phyloP scores from a whole-genome alignment of 2,888 invertebrate species.

The Ochropleura leucogaster region DNA sequence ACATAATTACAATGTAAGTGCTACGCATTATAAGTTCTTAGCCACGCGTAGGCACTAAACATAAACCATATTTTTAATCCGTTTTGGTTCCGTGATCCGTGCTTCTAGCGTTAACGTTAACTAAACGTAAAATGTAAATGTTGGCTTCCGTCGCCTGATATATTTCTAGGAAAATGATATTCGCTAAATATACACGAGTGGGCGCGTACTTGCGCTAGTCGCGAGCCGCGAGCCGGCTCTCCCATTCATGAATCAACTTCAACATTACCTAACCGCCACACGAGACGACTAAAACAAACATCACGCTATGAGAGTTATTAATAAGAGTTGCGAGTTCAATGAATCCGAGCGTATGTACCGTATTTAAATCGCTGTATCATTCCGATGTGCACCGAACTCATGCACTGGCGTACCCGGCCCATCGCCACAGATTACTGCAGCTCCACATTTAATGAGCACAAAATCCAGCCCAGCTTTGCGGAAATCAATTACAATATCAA shows the following conservation, averaged over 20 bases:
- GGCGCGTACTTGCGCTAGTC: conserved; percentile 78
- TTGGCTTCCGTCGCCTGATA: conserved; percentile 85
- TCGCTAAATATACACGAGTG: conserved; percentile 86
- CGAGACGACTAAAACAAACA: conserved; percentile 87
- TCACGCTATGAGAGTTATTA: conserved; percentile 86
- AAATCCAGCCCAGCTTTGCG: conserved; percentile 74
- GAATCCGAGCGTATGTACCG: conserved; percentile 80
- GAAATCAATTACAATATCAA: conserved; percentile 79
- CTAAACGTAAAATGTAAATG: conserved; percentile 78
- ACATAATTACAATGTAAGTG: conserved; percentile 22
- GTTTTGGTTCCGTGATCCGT: conserved; percentile 47
- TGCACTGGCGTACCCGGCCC: conserved; percentile 57
- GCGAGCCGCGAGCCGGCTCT: conserved; percentile 74
- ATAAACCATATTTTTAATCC: conserved; percentile 36
- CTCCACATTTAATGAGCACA: conserved; percentile 71
- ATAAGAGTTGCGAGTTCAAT: conserved; percentile 89
- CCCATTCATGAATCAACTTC: conserved; percentile 90
- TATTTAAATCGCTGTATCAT: conserved; percentile 82
- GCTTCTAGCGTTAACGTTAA: conserved; percentile 68
- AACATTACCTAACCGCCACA: conserved; percentile 87
- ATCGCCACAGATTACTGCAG: conserved; percentile 70
- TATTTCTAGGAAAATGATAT: conserved; percentile 85
- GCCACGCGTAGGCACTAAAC: conserved; percentile 35
- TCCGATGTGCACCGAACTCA: conserved; percentile 75
- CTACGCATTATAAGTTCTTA: conserved; percentile 37